Conservation (phyloP, 1,140 invertebrate species). For the Hydropsyche tenuis region DNA sequence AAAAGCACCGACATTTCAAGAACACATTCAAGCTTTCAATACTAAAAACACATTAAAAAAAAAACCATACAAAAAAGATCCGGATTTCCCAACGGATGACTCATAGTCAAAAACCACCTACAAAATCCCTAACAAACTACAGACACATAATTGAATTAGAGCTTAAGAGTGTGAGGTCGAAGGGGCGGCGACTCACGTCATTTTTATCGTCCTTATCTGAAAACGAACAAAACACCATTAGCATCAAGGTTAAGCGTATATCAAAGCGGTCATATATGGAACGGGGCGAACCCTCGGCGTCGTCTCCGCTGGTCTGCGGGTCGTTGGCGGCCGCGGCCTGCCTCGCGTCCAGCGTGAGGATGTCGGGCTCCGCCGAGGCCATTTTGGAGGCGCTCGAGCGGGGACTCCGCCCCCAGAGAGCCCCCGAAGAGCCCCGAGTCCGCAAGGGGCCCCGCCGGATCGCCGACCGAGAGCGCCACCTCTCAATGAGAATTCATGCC, state of each 20-base stretch:
- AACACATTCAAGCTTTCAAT: too few relatives aligned
- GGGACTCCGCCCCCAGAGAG: background rate
- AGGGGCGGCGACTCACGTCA: constrained; percentile 43
- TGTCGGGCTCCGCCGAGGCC: constrained; percentile 57
- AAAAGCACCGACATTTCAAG: too few relatives aligned
- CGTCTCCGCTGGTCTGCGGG: background rate
- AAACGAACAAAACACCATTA: constrained; percentile 34
- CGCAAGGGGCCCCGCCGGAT: too few relatives aligned
- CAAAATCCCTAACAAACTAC: too few relatives aligned
- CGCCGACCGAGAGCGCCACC: constrained; percentile 16
- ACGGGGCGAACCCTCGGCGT: background rate
- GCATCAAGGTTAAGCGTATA: background rate
- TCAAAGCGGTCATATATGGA: too few relatives aligned
- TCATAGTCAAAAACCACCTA: too few relatives aligned
- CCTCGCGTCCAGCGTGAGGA: constrained; percentile 62
- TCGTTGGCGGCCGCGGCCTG: background rate
- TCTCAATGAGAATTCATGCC: constrained; percentile 30
- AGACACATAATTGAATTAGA: constrained; percentile 2
- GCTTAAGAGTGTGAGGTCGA: background rate
- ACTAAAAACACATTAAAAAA: too few relatives aligned
- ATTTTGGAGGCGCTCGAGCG: constrained; percentile 26
- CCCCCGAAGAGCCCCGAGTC: too few relatives aligned
- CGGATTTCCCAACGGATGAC: too few relatives aligned
- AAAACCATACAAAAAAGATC: too few relatives aligned
- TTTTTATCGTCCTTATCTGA: constrained; percentile 48